Conservation (phyloP, 2,797 vertebrate species). For the Tadarida brasiliensis region DNA sequence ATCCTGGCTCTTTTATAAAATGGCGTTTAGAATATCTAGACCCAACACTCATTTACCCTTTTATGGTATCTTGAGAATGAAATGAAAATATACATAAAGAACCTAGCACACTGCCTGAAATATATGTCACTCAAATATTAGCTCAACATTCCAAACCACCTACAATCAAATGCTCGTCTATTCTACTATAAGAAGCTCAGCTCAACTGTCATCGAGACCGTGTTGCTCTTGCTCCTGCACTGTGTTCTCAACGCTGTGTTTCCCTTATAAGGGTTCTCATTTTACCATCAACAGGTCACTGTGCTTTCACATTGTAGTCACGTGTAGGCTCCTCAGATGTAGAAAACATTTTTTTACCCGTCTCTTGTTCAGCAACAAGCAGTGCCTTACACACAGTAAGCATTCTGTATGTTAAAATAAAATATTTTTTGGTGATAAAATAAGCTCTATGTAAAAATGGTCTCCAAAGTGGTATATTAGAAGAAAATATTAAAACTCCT, state of each 20-base stretch:
- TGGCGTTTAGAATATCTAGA: not conserved
- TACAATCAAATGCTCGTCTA: not conserved
- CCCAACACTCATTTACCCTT: not conserved
- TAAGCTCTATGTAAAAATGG: not conserved
- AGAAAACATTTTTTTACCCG: not conserved
- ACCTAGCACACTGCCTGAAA: not conserved
- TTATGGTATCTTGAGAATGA: conserved; percentile 15
- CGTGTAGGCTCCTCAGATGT: not conserved
- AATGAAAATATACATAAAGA: not conserved
- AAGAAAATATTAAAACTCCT: conserved; percentile 37
- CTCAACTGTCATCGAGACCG: not conserved
- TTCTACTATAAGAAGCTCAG: not conserved
- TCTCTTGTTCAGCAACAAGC: conserved; percentile 1
- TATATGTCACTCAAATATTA: not conserved
- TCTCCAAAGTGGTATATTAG: not conserved
- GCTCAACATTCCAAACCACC: not conserved
- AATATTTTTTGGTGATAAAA: conserved; percentile 42
- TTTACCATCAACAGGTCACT: not conserved
- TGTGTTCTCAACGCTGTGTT: not conserved
- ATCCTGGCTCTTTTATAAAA: conserved; percentile 40
- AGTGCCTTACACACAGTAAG: not conserved
- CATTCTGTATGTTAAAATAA: conserved; percentile 49
- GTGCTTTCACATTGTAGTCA: not conserved
- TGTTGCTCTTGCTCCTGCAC: not conserved
- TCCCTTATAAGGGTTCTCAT: not conserved